Evolutionary conservation across 2,797 vertebrate genomes (phyloP).

Genomic region (Petrocephalus schoutedeni): DNA sequence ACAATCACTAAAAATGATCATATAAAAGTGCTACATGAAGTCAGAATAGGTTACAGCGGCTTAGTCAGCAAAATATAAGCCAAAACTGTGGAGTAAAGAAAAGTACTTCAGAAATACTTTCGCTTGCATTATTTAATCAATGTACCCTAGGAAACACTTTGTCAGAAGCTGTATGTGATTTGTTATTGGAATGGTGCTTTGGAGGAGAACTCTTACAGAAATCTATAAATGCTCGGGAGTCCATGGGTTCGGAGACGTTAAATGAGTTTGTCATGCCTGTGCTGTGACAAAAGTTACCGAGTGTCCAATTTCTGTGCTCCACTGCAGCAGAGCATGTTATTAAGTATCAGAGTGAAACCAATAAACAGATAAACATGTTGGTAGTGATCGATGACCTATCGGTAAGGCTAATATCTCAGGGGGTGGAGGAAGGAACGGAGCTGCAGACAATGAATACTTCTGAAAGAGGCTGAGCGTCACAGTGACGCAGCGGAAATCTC

Average conservation of each 20-base stretch:
- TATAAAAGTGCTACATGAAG: constrained; percentile 7
- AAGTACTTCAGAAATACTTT: constrained; percentile 35
- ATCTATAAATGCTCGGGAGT: constrained; percentile 21
- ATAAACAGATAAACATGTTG: constrained; percentile 31
- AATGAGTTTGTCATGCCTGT: constrained; percentile 33
- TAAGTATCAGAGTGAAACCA: constrained; percentile 31
- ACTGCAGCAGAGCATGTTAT: constrained; percentile 29
- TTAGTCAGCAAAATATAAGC: constrained; percentile 6
- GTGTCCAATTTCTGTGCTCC: constrained; percentile 22
- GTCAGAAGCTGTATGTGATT: constrained; percentile 37
- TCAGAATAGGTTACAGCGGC: not conserved
- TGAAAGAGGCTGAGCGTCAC: not conserved
- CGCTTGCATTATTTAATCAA: constrained; percentile 41
- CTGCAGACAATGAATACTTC: not conserved
- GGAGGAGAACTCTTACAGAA: constrained; percentile 21
- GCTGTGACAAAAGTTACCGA: constrained; percentile 34
- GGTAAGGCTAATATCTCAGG: constrained; percentile 21
- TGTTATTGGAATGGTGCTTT: constrained; percentile 6
- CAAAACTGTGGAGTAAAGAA: not conserved
- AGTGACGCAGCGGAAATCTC: not conserved
- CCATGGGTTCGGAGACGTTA: constrained; percentile 15
- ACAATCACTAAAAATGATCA: not conserved
- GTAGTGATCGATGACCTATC: constrained; percentile 33
- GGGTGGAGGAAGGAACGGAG: not conserved
- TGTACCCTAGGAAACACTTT: constrained; percentile 38